These are phyloP conservation scores for Tapirus terrestris DNA, from an alignment of 2,113 vertebrate genomes.

Conservation along the genomic window DNA sequence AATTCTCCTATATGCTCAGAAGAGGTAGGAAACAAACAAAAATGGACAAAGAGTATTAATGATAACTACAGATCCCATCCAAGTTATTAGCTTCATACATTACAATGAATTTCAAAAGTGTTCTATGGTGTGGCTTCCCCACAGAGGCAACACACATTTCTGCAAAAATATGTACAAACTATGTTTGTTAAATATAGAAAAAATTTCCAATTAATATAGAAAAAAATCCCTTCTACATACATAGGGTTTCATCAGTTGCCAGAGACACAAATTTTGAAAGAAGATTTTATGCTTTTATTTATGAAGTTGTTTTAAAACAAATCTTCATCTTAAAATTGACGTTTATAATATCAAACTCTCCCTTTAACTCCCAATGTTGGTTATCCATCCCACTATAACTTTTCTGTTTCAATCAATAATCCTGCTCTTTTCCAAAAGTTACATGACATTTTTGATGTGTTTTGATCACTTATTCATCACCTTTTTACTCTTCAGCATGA, in stretches of 20 bases:
- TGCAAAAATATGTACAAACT: not conserved
- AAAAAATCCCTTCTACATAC: not conserved
- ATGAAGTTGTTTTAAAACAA: conserved; percentile 33
- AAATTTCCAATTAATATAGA: not conserved
- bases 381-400: not conserved
- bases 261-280: not conserved
- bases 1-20: not conserved
- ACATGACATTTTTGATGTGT: not conserved
- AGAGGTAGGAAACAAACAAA: not conserved
- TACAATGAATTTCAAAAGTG: not conserved
- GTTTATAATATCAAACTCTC: not conserved
- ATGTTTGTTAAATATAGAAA: not conserved
- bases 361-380: not conserved
- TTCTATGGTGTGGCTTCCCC: not conserved
- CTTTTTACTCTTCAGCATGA: not conserved
- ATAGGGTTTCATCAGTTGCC: not conserved
- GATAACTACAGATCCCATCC: not conserved
- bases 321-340: not conserved
- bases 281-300: not conserved
- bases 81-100: not conserved
- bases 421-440: not conserved
- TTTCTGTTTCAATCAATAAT: conserved; percentile 42
- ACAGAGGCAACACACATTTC: not conserved
- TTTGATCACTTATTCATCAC: not conserved
- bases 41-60: not conserved